A percentile compares a stretch with the other conserved stretches of the same genome.
These are phyloP conservation scores for Oreochromis aureus DNA, from an alignment of 2,113 vertebrate species.

Conservation along the genomic window DNA sequence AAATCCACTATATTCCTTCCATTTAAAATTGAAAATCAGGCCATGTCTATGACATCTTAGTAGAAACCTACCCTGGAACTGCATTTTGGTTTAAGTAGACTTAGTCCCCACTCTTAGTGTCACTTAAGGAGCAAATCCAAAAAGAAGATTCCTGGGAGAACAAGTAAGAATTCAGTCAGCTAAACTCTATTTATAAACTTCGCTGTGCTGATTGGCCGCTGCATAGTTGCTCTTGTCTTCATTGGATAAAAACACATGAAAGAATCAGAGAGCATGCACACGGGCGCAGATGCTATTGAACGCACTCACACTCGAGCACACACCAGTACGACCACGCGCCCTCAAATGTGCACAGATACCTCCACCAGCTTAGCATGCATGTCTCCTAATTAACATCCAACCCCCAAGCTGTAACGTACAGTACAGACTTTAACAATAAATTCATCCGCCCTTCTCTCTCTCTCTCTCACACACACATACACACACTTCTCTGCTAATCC, in stretches of 20 bases:
- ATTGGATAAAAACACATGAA: conserved; percentile 64
- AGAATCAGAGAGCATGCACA: conserved; percentile 17
- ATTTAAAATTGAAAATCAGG: not conserved
- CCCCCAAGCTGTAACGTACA: conserved; percentile 41
- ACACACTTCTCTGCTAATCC: conserved; percentile 45
- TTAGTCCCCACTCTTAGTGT: not conserved
- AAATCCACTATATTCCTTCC: not conserved
- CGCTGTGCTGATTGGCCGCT: conserved; percentile 49
- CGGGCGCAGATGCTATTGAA: not conserved
- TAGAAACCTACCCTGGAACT: not conserved
- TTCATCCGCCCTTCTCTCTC: not conserved
- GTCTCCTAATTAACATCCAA: conserved; percentile 57
- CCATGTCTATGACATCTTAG: not conserved
- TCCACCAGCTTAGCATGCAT: conserved; percentile 35
- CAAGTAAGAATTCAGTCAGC: conserved; percentile 23
- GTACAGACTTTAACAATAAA: conserved; percentile 45
- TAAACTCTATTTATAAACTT: conserved; percentile 66
- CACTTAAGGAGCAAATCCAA: conserved; percentile 3
- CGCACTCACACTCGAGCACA: not conserved
- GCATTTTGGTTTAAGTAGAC: not conserved
- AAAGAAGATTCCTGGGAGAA: conserved; percentile 6
- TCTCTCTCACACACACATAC: not conserved
- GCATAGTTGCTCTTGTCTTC: not conserved
- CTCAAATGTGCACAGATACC: not conserved
- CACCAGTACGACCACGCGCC: not conserved